Evolutionary conservation across 2,888 invertebrate species (phyloP).

Genomic region (Erpobdella octoculata): DNA sequence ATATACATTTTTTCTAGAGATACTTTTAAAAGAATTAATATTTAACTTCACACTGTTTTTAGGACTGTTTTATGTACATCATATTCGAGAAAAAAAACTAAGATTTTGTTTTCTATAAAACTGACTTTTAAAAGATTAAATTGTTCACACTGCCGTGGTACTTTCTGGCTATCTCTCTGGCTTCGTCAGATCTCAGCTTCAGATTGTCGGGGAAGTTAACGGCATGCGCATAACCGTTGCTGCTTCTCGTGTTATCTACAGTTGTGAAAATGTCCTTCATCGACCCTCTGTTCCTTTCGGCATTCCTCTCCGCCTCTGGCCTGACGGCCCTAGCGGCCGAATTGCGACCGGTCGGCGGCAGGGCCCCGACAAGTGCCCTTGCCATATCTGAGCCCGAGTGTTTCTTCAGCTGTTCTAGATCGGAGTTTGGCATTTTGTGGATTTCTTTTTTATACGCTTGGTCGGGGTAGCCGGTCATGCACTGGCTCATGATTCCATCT

Average conservation of each 20-base stretch:
- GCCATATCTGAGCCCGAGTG: constrained; percentile 27
- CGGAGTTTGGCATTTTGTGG: constrained; percentile 26
- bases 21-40: background rate
- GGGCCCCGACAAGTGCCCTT: constrained; percentile 17
- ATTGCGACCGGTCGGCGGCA: constrained; percentile 11
- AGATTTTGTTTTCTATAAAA: too few species aligned
- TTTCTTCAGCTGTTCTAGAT: constrained; percentile 30
- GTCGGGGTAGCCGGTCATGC: constrained; percentile 34
- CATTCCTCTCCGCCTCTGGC: constrained; percentile 36
- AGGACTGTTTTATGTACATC: too few species aligned
- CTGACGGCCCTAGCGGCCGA: constrained; percentile 28
- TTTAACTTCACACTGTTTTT: too few species aligned
- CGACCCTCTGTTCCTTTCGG: constrained; percentile 31
- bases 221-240: too few species aligned
- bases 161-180: constrained; percentile 28
- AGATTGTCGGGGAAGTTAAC: background rate
- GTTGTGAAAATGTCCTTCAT: constrained; percentile 17
- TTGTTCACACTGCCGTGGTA: constrained; percentile 27
- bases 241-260: too few species aligned
- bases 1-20: background rate
- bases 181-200: constrained; percentile 26
- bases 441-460: constrained; percentile 33
- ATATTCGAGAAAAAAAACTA: too few species aligned
- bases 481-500: constrained; percentile 36
- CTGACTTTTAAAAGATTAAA: constrained; percentile 13